These are phyloP conservation scores for Teleogryllus oceanicus DNA, from an alignment of 2,888 invertebrate species.

Conservation along the genomic window DNA sequence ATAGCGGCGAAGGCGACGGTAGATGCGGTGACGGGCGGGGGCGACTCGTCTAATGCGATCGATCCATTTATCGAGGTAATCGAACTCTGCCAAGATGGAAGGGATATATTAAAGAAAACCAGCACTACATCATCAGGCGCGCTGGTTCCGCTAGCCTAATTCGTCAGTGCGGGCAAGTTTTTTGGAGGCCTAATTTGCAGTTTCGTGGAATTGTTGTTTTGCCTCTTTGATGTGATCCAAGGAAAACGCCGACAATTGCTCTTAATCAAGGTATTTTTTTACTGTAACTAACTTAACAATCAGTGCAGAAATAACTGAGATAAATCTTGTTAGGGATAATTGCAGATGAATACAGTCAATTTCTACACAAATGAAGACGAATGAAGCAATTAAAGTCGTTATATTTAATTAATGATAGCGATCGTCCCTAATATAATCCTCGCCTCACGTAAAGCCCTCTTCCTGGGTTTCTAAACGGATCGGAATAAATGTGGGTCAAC, in stretches of 20 bases:
- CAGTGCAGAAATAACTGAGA: slow-evolving; percentile 4
- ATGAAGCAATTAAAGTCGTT: background rate
- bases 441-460: no score
- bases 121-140: no score
- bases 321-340: background rate
- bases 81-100: no score
- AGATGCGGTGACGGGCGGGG: no score
- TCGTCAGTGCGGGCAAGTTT: background rate
- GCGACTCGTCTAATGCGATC: no score
- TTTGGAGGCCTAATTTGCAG: background rate
- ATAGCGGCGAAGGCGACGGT: no score
- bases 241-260: background rate
- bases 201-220: background rate
- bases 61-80: no score
- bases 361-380: slow-evolving; percentile 10
- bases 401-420: background rate
- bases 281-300: background rate
- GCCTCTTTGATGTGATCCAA: background rate
- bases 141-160: background rate
- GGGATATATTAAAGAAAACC: no score
- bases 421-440: background rate
- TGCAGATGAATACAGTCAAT: background rate
- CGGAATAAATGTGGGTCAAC: no score
- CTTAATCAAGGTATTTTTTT: background rate
- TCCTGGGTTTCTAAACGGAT: no score